Evolutionary conservation across 2,113 vertebrate species (phyloP).

Genomic region (Leucoraja erinaceus): DNA sequence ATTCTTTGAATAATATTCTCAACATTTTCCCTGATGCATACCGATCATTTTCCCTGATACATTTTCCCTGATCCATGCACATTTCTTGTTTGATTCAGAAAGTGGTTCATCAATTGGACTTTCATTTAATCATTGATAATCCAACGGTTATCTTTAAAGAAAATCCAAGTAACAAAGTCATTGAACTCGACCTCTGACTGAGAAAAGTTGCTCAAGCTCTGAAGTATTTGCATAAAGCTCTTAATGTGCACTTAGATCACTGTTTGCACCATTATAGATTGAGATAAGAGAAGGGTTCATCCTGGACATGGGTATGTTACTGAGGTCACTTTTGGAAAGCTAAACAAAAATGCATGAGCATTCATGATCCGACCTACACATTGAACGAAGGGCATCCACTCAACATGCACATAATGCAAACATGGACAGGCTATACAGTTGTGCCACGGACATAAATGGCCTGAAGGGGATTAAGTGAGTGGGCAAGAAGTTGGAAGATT

Average conservation of each 20-base stretch:
- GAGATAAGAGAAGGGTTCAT: constrained; percentile 7
- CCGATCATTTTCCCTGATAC: background rate
- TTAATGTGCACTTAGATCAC: background rate
- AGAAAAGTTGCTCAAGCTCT: background rate
- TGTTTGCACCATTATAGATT: background rate
- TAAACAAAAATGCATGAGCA: background rate
- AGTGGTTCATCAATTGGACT: background rate
- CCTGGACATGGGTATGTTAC: background rate
- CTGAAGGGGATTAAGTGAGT: no score
- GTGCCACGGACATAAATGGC: no score
- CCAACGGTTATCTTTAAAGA: background rate
- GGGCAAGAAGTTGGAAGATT: no score
- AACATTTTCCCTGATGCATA: background rate
- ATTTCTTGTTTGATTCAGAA: background rate
- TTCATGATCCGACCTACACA: background rate
- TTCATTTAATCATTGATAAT: constrained; percentile 2
- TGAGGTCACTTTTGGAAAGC: background rate
- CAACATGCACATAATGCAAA: background rate
- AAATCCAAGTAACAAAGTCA: background rate
- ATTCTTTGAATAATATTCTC: background rate
- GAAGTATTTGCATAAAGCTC: background rate
- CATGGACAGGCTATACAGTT: no score
- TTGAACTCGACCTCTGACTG: background rate
- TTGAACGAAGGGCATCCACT: constrained; percentile 13
- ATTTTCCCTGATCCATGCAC: background rate